These are phyloP conservation scores for Agrochola circellaris DNA, from an alignment of 2,888 invertebrate genomes.

Conservation along the genomic window DNA sequence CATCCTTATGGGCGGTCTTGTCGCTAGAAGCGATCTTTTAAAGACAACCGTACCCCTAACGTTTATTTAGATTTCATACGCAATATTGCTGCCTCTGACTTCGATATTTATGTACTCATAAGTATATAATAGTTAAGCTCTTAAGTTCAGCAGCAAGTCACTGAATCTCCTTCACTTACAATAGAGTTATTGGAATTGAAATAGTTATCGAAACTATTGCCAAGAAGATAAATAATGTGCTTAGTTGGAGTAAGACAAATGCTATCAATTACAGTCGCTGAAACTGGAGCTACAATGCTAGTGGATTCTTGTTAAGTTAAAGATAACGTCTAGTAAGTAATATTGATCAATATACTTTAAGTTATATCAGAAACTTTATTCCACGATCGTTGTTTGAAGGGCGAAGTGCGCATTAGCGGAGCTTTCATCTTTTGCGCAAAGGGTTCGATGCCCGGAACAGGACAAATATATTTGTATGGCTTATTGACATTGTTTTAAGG, in stretches of 20 bases:
- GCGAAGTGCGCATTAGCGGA: not conserved
- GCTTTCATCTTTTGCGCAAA: not conserved
- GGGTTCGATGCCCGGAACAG: not conserved
- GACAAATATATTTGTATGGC: not conserved
- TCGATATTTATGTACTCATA: constrained; percentile 22
- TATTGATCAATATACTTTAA: constrained; percentile 31
- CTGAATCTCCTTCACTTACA: constrained; percentile 61
- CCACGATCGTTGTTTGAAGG: not conserved
- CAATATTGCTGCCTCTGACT: constrained; percentile 1
- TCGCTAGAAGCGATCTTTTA: not conserved
- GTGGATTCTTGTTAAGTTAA: constrained; percentile 51
- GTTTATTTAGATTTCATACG: not conserved
- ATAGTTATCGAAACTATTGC: constrained; percentile 68
- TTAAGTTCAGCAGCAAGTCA: constrained; percentile 51
- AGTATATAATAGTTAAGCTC: constrained; percentile 34
- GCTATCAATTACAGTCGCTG: constrained; percentile 53
- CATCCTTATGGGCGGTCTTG: not conserved
- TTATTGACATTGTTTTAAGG: not conserved
- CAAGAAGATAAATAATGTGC: constrained; percentile 66
- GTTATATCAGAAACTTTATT: constrained; percentile 4
- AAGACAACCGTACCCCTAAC: not conserved
- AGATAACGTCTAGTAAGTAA: constrained; percentile 36
- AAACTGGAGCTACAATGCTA: constrained; percentile 41
- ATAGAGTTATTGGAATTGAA: constrained; percentile 67
- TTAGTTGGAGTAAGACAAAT: constrained; percentile 61